Evolutionary conservation across 2,797 vertebrate genomes (phyloP).

Genomic region (Paedocypris micromegethes): DNA sequence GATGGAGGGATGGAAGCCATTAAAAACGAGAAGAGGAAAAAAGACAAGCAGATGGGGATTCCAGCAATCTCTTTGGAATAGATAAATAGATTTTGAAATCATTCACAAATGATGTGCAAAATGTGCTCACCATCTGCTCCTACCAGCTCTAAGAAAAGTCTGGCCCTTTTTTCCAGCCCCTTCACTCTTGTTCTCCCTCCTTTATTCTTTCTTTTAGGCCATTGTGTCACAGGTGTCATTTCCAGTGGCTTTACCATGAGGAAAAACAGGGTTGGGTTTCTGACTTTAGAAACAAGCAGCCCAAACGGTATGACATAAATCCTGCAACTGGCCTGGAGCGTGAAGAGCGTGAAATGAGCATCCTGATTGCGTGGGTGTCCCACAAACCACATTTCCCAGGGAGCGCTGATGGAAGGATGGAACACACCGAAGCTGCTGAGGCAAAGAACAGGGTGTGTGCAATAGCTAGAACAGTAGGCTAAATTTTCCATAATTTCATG

Average conservation of each 20-base stretch:
- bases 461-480: neutral
- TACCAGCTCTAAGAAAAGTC: slow-evolving; percentile 57
- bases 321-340: slow-evolving; percentile 5
- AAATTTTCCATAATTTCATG: slow-evolving; percentile 30
- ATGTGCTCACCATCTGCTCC: slow-evolving; percentile 81
- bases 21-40: slow-evolving; percentile 54
- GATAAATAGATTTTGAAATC: slow-evolving; percentile 85
- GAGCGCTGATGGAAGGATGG: slow-evolving; percentile 21
- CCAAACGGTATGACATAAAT: slow-evolving; percentile 36
- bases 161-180: slow-evolving; percentile 22
- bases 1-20: slow-evolving; percentile 80
- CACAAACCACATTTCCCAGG: slow-evolving; percentile 39
- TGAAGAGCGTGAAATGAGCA: slow-evolving; percentile 30
- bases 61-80: slow-evolving; percentile 85
- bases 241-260: slow-evolving; percentile 20
- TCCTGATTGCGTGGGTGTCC: slow-evolving; percentile 33
- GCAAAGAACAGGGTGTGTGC: slow-evolving; percentile 11
- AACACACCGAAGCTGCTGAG: slow-evolving; percentile 40
- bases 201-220: slow-evolving; percentile 12
- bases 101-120: slow-evolving; percentile 84
- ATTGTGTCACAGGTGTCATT: slow-evolving; percentile 27
- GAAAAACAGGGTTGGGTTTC: slow-evolving; percentile 12
- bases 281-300: slow-evolving; percentile 8
- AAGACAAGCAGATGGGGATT: slow-evolving; percentile 81
- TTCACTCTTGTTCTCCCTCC: slow-evolving; percentile 10